Conservation (phyloP, 2,888 invertebrate species). For the Theretra japonica region DNA sequence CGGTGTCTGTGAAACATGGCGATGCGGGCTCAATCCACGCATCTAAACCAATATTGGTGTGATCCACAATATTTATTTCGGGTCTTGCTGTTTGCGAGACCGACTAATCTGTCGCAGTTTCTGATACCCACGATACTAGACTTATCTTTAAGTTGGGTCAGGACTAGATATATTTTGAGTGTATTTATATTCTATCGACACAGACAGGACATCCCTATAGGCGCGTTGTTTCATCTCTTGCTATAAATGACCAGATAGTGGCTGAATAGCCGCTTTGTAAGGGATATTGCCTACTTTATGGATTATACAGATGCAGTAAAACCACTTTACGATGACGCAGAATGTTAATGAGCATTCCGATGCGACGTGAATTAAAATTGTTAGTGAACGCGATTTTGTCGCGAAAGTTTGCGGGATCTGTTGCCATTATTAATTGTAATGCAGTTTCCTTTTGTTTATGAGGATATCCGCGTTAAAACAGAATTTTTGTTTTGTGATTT, state of each 20-base stretch:
- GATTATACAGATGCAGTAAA: constrained; percentile 71
- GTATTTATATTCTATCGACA: constrained; percentile 9
- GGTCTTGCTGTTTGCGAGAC: no score
- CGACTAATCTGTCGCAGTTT: no score
- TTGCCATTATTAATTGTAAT: not conserved
- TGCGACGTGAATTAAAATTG: constrained; percentile 19
- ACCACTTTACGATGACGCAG: constrained; percentile 63
- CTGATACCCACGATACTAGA: no score
- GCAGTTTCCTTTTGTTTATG: not conserved
- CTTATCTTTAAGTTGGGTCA: no score
- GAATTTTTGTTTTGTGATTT: no score
- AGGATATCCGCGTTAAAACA: not conserved
- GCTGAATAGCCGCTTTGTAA: constrained; percentile 79
- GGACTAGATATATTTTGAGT: no score
- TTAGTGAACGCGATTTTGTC: not conserved
- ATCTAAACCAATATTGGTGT: no score
- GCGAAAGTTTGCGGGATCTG: not conserved
- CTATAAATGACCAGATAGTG: constrained; percentile 81
- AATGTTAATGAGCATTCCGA: constrained; percentile 34
- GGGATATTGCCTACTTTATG: constrained; percentile 79
- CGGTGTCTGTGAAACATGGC: no score
- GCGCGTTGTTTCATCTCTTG: constrained; percentile 78
- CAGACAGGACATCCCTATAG: constrained; percentile 50
- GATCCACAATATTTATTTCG: no score
- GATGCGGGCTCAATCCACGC: no score